Conservation (phyloP, 2,113 vertebrate species). For the Lamprotornis superbus region DNA sequence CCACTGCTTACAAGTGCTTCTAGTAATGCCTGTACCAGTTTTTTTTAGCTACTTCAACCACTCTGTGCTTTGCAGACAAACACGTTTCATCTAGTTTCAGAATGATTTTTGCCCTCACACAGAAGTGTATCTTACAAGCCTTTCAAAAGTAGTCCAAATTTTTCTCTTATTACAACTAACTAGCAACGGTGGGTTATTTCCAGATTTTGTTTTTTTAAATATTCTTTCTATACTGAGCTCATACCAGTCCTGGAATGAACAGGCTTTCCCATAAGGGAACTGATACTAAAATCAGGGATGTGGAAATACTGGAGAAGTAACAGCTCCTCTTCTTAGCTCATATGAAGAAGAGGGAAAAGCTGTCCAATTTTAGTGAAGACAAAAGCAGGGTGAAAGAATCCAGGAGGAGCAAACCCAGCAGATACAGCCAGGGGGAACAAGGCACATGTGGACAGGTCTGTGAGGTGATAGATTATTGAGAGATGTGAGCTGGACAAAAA, state of each 20-base stretch:
- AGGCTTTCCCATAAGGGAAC: background rate
- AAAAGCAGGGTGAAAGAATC: background rate
- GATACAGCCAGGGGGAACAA: background rate
- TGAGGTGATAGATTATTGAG: background rate
- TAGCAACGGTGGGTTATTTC: background rate
- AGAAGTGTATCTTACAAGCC: background rate
- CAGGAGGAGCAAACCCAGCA: background rate
- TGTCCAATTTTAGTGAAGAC: background rate
- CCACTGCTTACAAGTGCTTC: background rate
- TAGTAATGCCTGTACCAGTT: background rate
- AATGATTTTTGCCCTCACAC: background rate
- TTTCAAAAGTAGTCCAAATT: background rate
- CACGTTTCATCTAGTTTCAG: background rate
- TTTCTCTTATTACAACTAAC: background rate
- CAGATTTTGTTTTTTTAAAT: background rate
- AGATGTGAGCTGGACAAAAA: background rate
- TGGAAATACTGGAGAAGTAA: background rate
- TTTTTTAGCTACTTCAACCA: background rate
- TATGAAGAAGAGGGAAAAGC: background rate
- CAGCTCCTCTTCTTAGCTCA: background rate
- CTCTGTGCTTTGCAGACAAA: background rate
- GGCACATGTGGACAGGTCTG: background rate
- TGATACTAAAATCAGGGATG: background rate
- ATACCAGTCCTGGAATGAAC: background rate
- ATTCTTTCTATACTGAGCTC: background rate